Percentiles rank a stretch among this genome's conserved stretches.
These are phyloP conservation scores for Eufriesea mexicana DNA, from an alignment of 1,140 invertebrate species.

Conservation along the genomic window DNA sequence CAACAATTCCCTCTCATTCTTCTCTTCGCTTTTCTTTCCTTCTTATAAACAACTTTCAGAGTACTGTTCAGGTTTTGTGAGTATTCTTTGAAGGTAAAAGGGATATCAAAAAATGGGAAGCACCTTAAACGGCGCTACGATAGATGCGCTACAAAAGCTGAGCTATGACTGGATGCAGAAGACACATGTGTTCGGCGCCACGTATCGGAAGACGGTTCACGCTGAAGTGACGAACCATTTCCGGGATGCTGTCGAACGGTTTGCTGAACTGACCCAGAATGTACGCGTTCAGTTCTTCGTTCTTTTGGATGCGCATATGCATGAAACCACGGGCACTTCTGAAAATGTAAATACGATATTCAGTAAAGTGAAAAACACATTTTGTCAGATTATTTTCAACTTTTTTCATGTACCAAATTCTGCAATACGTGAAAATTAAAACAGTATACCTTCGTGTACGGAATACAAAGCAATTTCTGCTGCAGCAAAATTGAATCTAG, in stretches of 20 bases:
- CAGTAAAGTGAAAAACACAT: no score
- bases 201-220: slow-evolving; percentile 95
- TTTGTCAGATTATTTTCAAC: no score
- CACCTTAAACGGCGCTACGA: slow-evolving; percentile 79
- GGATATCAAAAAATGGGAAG: slow-evolving; percentile 66
- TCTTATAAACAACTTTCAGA: slow-evolving; percentile 20
- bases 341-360: slow-evolving; percentile 70
- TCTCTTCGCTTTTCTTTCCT: slow-evolving; percentile 1
- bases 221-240: slow-evolving; percentile 96
- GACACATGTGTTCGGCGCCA: slow-evolving; percentile 97
- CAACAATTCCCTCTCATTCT: background rate
- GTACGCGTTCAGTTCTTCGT: slow-evolving; percentile 87
- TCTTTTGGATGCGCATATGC: slow-evolving; percentile 95
- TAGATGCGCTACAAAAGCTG: slow-evolving; percentile 88
- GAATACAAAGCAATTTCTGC: no score
- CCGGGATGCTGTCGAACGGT: slow-evolving; percentile 94
- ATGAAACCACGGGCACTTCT: slow-evolving; percentile 96
- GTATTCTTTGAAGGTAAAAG: slow-evolving; percentile 35
- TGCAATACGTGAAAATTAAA: no score
- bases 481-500: no score
- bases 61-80: slow-evolving; percentile 14
- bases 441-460: no score
- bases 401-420: no score
- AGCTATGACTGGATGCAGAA: slow-evolving; percentile 93
- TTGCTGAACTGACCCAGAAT: slow-evolving; percentile 95